Percentiles rank a stretch among this genome's conserved stretches.
Conservation (phyloP, 2,113 vertebrate species). For the Pimephales promelas region DNA sequence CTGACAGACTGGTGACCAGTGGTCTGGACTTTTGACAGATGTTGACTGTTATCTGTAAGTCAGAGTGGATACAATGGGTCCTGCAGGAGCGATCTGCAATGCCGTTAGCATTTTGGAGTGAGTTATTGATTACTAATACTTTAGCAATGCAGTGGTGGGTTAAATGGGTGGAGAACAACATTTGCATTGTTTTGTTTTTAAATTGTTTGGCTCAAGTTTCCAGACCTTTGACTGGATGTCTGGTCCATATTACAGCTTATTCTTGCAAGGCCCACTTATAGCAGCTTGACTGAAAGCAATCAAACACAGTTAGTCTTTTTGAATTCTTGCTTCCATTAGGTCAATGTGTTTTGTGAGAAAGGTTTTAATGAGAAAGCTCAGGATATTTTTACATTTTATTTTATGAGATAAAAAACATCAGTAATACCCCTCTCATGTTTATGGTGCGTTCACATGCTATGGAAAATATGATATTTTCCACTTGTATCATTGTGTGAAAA, state of each 20-base stretch:
- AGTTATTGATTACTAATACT: not conserved
- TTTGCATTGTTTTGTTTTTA: slow-evolving; percentile 1
- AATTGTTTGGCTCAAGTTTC: not conserved
- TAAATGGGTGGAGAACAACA: not conserved
- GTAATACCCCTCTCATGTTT: not conserved
- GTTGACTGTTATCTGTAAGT: slow-evolving; percentile 19
- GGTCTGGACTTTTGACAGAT: slow-evolving; percentile 41
- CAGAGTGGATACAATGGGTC: not conserved
- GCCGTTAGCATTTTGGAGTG: slow-evolving; percentile 17
- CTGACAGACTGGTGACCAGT: slow-evolving; percentile 39
- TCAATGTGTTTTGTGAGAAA: not conserved
- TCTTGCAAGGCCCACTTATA: not conserved
- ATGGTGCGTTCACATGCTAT: too few relatives aligned
- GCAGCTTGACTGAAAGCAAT: not conserved
- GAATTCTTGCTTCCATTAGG: not conserved
- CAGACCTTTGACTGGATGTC: not conserved
- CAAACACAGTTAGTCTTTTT: not conserved
- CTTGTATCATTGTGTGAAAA: too few relatives aligned
- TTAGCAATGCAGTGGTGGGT: not conserved
- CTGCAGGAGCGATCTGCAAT: not conserved
- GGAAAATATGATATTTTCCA: too few relatives aligned
- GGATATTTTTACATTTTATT: not conserved
- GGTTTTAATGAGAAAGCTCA: not conserved
- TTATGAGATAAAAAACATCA: not conserved
- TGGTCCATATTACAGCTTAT: not conserved